Base-by-base conservation (phyloP, 2,888 invertebrate species). In the Amphipyra tragopoginis region DNA sequence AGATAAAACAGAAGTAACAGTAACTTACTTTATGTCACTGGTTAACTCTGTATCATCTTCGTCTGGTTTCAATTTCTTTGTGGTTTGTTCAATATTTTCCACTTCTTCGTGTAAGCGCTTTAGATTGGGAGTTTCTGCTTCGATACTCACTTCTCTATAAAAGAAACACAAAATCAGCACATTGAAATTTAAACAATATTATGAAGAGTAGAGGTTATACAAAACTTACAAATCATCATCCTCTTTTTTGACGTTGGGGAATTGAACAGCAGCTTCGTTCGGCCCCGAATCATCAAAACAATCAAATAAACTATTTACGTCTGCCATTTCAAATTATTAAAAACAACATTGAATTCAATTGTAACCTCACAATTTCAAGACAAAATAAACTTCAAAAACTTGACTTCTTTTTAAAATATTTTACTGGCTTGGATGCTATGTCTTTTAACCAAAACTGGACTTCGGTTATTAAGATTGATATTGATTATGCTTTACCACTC, bases 61-160 rank as follows among this genome's bases (percentile, higher is more conserved):
- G 1, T 89, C 90, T 14, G 79, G 75, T 82, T 88, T 93, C 0
- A 61, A 40, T 72, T 86, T 92, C 71, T 94, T 94, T 0, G 69
- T 29, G n/a, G 75, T 65, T 48, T 86, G 88, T 70, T 92, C 90
- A 14, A 87, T 88, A 76, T 88, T 88, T 60, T 91, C 86, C 1
- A 89, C 89, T 74, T 90, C 84, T 48, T 92, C 92, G 48, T 91
- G 89, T 21, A 86, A 81, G n/a, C 94, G 88, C 67, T 94, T 94
- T 14, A 83, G 85, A 57, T 67, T 84, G 11, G 77, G 15, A 11
- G 15, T 47, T 10, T 76, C 75, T 10, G 82, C 39, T 65, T 86
- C 82, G 48, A 75, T 57, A 21, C 59, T 63, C 29, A 6, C 48
- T 47, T 72, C 79, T 21, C 89, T 90, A 49, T 39, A 83, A 15